Base-by-base conservation (phyloP, 2,113 vertebrate species). In the Heptranchias perlo region DNA sequence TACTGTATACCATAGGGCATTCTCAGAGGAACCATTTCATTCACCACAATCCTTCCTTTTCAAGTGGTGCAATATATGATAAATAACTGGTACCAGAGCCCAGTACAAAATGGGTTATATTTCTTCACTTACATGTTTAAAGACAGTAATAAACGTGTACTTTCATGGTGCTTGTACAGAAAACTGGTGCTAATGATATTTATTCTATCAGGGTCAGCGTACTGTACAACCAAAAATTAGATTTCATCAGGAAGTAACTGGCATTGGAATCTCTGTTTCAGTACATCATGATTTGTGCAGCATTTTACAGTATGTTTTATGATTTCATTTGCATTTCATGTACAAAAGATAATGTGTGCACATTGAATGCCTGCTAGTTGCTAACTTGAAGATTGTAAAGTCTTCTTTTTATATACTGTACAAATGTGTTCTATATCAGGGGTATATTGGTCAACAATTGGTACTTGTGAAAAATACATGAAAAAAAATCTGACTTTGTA, bases 251-350 rank as follows among this genome's bases (percentile, higher is more conserved):
- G 13, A 93, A 62, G 89, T 39, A 93, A 93, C 89, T 93, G 89
- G 89, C 64, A 69, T 94, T 65, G 39, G 89, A 95, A 95, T 69
- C 21, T 95, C 65, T 95, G 94, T 95, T 73, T 58, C 67, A 61
- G 67, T 92, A 76, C 84, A 96, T 87, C 97, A 97, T 97, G 97
- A 98, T 97, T 98, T 97, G 97, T 97, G 97, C 98, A 98, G 97
- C 98, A 98, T 97, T 97, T 97, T 96, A 97, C 97, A 97, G 4
- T 98, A 98, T 0, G 96, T 96, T 97, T 98, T 97, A 47, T 97
- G 97, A 97, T 97, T 97, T 97, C 97, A 96, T 97, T 54, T 97
- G 97, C 96, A 97, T 98, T 96, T 97, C 97, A 97, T 97, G 87
- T 98, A 98, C 98, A 96, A 97, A 97, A 96, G 96, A 44, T 84